Evolutionary conservation across 1,140 invertebrate genomes (phyloP).

Genomic region (Megalopta genalis): DNA sequence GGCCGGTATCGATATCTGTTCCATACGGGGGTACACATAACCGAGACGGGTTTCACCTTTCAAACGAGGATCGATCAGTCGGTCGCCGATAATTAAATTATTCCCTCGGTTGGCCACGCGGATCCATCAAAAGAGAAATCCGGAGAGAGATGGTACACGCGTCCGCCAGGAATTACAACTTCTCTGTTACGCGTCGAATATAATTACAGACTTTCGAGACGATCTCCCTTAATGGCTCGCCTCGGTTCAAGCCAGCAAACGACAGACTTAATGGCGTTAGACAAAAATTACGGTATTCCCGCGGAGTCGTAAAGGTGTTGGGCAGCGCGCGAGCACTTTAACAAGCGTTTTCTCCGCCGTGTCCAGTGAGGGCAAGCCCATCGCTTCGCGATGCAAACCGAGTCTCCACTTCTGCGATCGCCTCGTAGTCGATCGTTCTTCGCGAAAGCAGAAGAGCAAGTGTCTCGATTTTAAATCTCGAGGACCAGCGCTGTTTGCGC

Average conservation of each 20-base stretch:
- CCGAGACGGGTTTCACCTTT: no score
- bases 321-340: slow-evolving; percentile 4
- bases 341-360: slow-evolving; percentile 12
- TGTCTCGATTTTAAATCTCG: no score
- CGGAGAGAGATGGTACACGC: background rate
- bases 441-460: no score
- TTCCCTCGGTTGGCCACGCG: background rate
- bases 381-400: background rate
- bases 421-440: no score
- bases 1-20: no score
- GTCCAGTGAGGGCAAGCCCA: background rate
- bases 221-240: slow-evolving; percentile 1
- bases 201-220: slow-evolving; percentile 8
- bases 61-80: no score
- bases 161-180: background rate
- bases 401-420: no score
- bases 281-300: slow-evolving; percentile 29
- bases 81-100: slow-evolving; percentile 3
- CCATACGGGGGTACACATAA: no score
- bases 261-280: slow-evolving; percentile 7
- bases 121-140: no score
- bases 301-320: background rate
- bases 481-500: no score
- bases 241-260: background rate
- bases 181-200: slow-evolving; percentile 11